Evolutionary conservation across 2,888 invertebrate genomes (phyloP), one percentile per base, ranked within the genome.

Genomic region (Meloe dianella): DNA sequence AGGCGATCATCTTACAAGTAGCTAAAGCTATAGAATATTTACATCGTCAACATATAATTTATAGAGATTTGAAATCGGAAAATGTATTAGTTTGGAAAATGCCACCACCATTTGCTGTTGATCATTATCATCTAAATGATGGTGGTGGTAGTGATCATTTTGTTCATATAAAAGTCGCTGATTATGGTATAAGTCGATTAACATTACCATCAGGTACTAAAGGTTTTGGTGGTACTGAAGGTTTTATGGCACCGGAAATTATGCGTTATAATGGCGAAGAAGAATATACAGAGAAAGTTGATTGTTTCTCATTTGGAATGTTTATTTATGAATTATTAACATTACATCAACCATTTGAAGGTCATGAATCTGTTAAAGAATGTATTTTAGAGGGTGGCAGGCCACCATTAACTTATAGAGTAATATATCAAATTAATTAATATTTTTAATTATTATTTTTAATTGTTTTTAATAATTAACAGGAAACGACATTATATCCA

Each of bases 221-320:
- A 82, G 98, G 99, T 0, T 98, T 98, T 85, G 98, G 98, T 0
- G 98, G 99, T 1, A 99, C 99, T 0, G 97, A 97, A 84, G 98
- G 98, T 0, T 99, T 98, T 83, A 99, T 99, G 95, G 99, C 98
- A 2, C 99, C 98, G 0, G 98, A 99, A 86, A 98, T 99, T 73
- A 95, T 98, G 87, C 89, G 96, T 59, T 97, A 96, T 83, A 98
- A 98, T 81, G 99, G 99, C 0, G 98, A 98, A 82, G 97, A 98
- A 82, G 97, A 98, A 77, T 99, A 99, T 77, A 98, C 97, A 0
- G 97, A 98, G 80, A 98, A 98, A 88, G 97, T 98, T 66, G 98
- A 99, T 82, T 97, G 97, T 74, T 99, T 98, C 84, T 98, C 98
- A 0, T 98, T 97, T 85, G 98, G 98, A 20, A 98, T 99, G 98